These are phyloP conservation scores for Solenopsis fugax DNA, from an alignment of 1,140 invertebrate genomes.

Conservation along the genomic window DNA sequence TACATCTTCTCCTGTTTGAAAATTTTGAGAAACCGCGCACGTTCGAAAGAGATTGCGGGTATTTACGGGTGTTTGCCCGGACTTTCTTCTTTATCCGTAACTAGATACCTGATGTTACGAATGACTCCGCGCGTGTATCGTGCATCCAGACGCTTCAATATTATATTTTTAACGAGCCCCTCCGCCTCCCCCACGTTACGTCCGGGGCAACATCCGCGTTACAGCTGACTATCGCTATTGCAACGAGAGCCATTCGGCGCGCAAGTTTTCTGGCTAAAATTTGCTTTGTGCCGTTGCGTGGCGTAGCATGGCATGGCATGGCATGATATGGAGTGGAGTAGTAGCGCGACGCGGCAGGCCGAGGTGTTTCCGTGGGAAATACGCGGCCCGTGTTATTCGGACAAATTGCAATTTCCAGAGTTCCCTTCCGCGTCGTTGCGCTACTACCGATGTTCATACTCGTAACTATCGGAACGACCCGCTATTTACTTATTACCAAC, in stretches of 20 bases:
- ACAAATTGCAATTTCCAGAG: slow-evolving; percentile 69
- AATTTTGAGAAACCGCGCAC: slow-evolving; percentile 8
- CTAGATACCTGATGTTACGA: not conserved
- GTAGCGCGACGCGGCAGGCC: slow-evolving; percentile 20
- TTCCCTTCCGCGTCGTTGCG: slow-evolving; percentile 62
- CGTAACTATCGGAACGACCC: slow-evolving; percentile 17
- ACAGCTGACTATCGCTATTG: slow-evolving; percentile 5
- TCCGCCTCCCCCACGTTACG: not conserved
- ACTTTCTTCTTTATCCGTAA: slow-evolving; percentile 32
- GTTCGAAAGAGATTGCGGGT: slow-evolving; percentile 31
- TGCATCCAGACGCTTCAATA: not conserved
- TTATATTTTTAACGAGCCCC: slow-evolving; percentile 18
- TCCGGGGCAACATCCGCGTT: slow-evolving; percentile 13
- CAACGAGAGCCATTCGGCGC: slow-evolving; percentile 34
- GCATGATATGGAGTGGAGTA: not conserved
- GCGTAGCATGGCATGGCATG: not conserved
- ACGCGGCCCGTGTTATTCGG: slow-evolving; percentile 69
- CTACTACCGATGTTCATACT: not conserved
- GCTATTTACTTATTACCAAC: slow-evolving; percentile 45
- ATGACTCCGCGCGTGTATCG: not conserved
- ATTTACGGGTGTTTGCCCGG: slow-evolving; percentile 12
- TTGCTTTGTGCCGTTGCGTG: slow-evolving; percentile 46
- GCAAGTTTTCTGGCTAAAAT: slow-evolving; percentile 57
- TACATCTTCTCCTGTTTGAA: not conserved
- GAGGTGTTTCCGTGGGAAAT: slow-evolving; percentile 63